Conservation (phyloP, 2,113 vertebrate species). For the Amphiprion percula region DNA sequence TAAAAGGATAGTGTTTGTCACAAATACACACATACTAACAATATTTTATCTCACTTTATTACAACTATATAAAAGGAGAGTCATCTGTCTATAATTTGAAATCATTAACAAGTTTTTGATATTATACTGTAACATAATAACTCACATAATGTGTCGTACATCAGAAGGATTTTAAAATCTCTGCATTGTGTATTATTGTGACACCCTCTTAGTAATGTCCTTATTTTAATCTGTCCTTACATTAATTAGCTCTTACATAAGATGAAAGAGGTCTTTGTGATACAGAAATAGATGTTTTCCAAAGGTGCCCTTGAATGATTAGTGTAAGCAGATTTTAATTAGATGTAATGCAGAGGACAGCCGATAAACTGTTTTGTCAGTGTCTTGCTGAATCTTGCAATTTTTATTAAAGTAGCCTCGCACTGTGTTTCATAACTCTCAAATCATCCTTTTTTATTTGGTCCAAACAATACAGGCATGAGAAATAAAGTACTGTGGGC, state of each 20-base stretch:
- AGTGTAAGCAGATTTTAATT: conserved; percentile 21
- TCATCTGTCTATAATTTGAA: neutral
- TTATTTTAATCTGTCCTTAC: conserved; percentile 9
- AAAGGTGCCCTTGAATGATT: conserved; percentile 33
- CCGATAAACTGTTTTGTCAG: neutral
- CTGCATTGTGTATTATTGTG: neutral
- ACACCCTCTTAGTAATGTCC: neutral
- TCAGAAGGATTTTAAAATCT: conserved; percentile 4
- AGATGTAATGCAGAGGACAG: conserved; percentile 17
- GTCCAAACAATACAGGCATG: neutral
- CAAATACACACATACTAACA: no score
- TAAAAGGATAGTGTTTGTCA: no score
- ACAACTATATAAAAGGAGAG: neutral
- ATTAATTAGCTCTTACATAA: conserved; percentile 21
- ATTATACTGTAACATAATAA: neutral
- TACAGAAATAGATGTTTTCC: conserved; percentile 35
- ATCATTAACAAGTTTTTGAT: neutral
- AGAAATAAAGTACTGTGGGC: neutral
- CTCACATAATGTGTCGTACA: neutral
- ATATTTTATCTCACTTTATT: neutral
- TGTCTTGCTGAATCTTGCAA: neutral
- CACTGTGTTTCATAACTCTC: neutral
- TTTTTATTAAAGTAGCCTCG: conserved; percentile 7
- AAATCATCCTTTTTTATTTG: neutral
- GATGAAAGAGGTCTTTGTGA: neutral